A percentile compares a stretch with the other conserved stretches of the same genome.
Conservation (phyloP, 2,888 invertebrate genomes). For the Drosophila nr. perissopoda region DNA sequence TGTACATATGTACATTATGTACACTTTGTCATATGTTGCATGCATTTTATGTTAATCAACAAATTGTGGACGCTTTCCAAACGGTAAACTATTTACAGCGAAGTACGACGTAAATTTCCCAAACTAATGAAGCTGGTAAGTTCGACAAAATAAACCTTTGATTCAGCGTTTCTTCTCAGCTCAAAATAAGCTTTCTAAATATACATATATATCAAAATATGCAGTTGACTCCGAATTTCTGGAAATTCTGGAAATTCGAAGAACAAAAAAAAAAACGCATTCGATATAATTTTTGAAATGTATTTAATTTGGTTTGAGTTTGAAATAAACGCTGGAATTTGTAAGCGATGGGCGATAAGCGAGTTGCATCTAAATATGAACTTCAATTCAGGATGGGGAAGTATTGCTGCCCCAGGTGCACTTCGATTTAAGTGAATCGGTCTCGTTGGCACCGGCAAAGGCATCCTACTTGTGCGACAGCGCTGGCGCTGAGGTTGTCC, state of each 20-base stretch:
- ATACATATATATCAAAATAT: too few relatives aligned
- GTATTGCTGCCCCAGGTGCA: constrained; percentile 87
- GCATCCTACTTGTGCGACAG: constrained; percentile 54
- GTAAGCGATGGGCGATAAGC: too few relatives aligned
- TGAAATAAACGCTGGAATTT: not conserved
- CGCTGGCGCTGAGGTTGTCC: constrained; percentile 85
- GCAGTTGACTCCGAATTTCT: not conserved
- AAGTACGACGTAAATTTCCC: constrained; percentile 94
- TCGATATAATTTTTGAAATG: not conserved
- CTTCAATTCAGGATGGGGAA: constrained; percentile 83
- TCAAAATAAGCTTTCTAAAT: not conserved
- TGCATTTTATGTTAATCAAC: constrained; percentile 5
- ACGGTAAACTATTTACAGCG: constrained; percentile 87
- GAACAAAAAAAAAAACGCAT: too few relatives aligned
- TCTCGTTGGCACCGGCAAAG: constrained; percentile 83
- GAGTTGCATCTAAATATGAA: not conserved
- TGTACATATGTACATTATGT: not conserved
- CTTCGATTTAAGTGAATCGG: constrained; percentile 90
- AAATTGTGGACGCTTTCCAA: constrained; percentile 47
- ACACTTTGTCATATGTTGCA: not conserved
- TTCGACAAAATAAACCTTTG: constrained; percentile 17
- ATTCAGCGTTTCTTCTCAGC: not conserved
- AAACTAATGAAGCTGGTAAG: constrained; percentile 94
- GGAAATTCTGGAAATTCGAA: too few relatives aligned
- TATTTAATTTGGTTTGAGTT: not conserved